Conservation (phyloP, 2,113 vertebrate genomes). For the Austrofundulus limnaeus region DNA sequence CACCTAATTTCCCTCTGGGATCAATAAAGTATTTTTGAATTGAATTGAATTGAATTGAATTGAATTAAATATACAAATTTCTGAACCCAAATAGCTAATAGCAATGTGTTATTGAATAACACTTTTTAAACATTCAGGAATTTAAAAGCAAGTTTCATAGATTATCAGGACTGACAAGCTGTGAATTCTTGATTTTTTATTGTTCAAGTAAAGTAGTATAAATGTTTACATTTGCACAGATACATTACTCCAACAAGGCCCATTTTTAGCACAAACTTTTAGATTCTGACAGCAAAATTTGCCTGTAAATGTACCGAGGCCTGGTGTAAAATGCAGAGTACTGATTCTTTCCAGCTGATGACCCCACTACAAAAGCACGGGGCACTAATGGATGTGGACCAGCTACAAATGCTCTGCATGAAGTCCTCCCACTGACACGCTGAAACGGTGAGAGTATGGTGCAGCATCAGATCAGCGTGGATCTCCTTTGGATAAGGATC, state of each 20-base stretch:
- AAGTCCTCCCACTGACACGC: slow-evolving; percentile 36
- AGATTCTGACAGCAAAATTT: slow-evolving; percentile 6
- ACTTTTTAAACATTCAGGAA: too few relatives aligned
- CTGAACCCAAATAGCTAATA: too few relatives aligned
- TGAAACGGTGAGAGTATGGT: slow-evolving; percentile 19
- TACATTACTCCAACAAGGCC: not conserved
- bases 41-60: too few relatives aligned
- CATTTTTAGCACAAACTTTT: not conserved
- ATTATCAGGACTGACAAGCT: too few relatives aligned
- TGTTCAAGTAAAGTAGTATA: too few relatives aligned
- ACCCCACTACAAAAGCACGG: slow-evolving; percentile 49
- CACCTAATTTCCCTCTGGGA: too few relatives aligned
- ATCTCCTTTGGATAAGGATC: slow-evolving; percentile 16
- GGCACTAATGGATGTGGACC: slow-evolving; percentile 68
- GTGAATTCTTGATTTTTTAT: too few relatives aligned
- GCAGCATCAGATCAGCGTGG: slow-evolving; percentile 18
- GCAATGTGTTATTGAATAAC: too few relatives aligned
- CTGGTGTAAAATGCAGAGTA: slow-evolving; percentile 16
- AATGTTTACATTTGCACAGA: not conserved
- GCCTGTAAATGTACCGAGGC: not conserved
- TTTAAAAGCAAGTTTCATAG: too few relatives aligned
- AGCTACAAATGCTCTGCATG: slow-evolving; percentile 21
- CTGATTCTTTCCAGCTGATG: slow-evolving; percentile 47
- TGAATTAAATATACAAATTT: too few relatives aligned
- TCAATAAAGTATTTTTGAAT: too few relatives aligned